Percentiles rank a stretch among this genome's conserved stretches.
phyloP scores from a whole-genome alignment of 2,888 invertebrate genomes.

The Drosophila nigritarsus region DNA sequence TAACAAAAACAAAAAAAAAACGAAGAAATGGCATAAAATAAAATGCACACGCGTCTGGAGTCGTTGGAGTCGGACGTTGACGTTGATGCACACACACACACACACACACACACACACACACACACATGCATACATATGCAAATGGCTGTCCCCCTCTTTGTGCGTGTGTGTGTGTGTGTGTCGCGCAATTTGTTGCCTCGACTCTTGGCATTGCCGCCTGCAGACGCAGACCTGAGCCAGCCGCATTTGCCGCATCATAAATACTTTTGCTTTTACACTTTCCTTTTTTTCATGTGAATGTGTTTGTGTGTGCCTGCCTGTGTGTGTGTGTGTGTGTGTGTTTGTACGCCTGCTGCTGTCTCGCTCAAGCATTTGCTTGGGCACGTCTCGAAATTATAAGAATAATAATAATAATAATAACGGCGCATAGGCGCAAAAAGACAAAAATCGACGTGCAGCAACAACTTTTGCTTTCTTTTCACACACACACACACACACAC shows the following conservation, averaged over 20 bases:
- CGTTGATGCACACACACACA: conserved; percentile 44
- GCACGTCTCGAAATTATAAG: conserved; percentile 37
- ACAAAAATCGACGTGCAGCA: conserved; percentile 59
- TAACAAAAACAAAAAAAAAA: conserved; percentile 25
- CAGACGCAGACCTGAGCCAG: conserved; percentile 53
- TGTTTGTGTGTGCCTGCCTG: not conserved
- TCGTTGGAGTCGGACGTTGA: conserved; percentile 65
- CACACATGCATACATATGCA: conserved; percentile 22
- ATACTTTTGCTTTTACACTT: conserved; percentile 81
- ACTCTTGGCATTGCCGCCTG: conserved; percentile 19
- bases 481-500: conserved; percentile 14
- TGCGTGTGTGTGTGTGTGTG: conserved; percentile 27
- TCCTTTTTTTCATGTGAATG: conserved; percentile 59
- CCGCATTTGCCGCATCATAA: conserved; percentile 71
- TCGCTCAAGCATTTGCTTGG: not conserved
- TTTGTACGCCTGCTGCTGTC: not conserved
- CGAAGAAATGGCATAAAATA: conserved; percentile 9
- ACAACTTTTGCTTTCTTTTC: conserved; percentile 76
- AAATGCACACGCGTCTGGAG: conserved; percentile 57
- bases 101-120: conserved; percentile 38
- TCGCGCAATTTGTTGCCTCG: conserved; percentile 45
- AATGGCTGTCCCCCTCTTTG: conserved; percentile 16
- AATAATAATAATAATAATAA: conserved; percentile 61
- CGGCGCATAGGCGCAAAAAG: conserved; percentile 49
- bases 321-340: conserved; percentile 1